Conservation (phyloP, 2,888 invertebrate genomes). For the Andrena trimmerana region DNA sequence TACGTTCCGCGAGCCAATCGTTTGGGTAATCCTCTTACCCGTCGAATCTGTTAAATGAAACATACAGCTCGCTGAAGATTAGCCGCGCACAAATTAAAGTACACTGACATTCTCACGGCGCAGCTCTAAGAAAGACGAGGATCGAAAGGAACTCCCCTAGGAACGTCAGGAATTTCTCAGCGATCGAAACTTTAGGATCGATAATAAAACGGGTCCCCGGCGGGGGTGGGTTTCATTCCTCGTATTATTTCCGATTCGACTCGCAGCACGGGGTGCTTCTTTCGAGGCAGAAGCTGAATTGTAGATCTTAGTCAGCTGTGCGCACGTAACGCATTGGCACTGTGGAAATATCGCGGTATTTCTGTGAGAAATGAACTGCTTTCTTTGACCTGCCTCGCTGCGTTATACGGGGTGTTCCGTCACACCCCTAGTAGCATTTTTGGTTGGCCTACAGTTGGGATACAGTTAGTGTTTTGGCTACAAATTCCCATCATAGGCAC, state of each 20-base stretch:
- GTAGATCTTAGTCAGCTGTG: constrained; percentile 56
- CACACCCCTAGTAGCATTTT: too few relatives aligned
- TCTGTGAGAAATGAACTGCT: constrained; percentile 70
- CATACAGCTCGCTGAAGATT: not conserved
- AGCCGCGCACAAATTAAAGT: not conserved
- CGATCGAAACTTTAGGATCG: constrained; percentile 21
- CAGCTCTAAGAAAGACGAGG: not conserved
- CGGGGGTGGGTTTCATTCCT: constrained; percentile 26
- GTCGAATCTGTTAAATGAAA: not conserved
- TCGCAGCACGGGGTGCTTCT: constrained; percentile 53
- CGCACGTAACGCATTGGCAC: constrained; percentile 48
- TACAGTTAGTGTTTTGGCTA: too few relatives aligned
- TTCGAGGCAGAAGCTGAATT: constrained; percentile 46
- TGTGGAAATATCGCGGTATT: constrained; percentile 68
- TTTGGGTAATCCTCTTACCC: not conserved
- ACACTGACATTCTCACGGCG: not conserved
- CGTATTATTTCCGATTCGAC: constrained; percentile 51
- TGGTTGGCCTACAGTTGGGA: too few relatives aligned
- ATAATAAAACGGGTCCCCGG: constrained; percentile 22
- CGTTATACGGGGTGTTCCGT: not conserved
- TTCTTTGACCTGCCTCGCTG: constrained; percentile 18
- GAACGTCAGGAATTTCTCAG: constrained; percentile 24
- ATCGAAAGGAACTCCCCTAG: not conserved
- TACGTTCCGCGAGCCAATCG: not conserved
- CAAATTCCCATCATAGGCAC: too few relatives aligned